phyloP scores from a whole-genome alignment of 2,888 invertebrate species.

The Eristalis pertinax region DNA sequence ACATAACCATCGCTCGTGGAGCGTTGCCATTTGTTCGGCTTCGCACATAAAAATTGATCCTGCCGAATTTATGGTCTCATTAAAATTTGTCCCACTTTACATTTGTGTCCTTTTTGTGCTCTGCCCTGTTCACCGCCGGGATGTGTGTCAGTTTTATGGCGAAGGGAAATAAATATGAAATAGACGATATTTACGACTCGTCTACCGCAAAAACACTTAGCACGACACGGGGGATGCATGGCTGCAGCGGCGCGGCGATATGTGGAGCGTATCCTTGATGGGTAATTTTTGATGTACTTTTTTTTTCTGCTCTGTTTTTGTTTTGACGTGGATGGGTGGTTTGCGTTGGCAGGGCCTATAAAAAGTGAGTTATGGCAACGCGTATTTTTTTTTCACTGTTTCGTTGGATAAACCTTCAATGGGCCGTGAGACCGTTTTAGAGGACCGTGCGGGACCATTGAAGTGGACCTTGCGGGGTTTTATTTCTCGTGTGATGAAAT shows the following conservation, averaged over 20 bases:
- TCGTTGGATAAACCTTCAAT: background rate
- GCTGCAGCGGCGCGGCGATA: background rate
- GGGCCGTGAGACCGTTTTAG: background rate
- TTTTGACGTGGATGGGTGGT: background rate
- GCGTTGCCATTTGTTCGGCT: constrained; percentile 64
- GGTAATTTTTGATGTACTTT: constrained; percentile 47
- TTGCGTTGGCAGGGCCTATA: constrained; percentile 47
- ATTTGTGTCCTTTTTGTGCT: constrained; percentile 29
- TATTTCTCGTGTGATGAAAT: background rate
- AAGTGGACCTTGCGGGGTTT: background rate
- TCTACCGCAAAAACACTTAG: constrained; percentile 70
- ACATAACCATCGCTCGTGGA: constrained; percentile 9
- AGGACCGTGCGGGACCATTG: background rate
- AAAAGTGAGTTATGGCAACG: constrained; percentile 62
- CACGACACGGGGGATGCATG: constrained; percentile 40
- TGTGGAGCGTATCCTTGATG: constrained; percentile 6
- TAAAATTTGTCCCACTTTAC: constrained; percentile 70
- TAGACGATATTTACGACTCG: constrained; percentile 67
- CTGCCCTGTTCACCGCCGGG: constrained; percentile 23
- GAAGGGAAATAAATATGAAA: constrained; percentile 69
- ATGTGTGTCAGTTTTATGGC: constrained; percentile 69
- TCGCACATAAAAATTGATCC: constrained; percentile 71
- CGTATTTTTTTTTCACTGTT: constrained; percentile 31
- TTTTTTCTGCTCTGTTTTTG: background rate
- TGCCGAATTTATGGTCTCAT: constrained; percentile 69